A percentile compares a stretch with the other conserved stretches of the same genome.
phyloP scores from a whole-genome alignment of 1,140 invertebrate genomes.

The Drosophila ironensis region DNA sequence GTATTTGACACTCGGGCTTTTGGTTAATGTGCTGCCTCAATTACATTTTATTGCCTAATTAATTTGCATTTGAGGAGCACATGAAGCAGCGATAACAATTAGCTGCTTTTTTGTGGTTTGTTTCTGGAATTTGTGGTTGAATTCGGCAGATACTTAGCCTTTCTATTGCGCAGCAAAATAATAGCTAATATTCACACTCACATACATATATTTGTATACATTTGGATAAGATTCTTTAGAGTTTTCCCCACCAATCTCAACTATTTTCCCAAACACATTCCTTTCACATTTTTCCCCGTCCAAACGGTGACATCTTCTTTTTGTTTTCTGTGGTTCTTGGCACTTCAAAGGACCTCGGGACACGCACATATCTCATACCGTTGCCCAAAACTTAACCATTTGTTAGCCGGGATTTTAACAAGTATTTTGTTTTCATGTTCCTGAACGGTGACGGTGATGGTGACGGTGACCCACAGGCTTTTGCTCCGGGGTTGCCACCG shows the following conservation, averaged over 20 bases:
- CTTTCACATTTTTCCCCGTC: not conserved
- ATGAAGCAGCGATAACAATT: conserved; percentile 2
- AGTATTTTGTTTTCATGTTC: no score
- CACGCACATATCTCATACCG: conserved; percentile 2
- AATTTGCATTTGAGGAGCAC: conserved; percentile 41
- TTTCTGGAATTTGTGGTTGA: conserved; percentile 3
- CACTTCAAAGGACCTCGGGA: conserved; percentile 25
- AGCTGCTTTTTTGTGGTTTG: conserved; percentile 23
- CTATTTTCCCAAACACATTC: conserved; percentile 7
- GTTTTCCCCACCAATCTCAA: conserved; percentile 5
- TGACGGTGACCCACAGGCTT: conserved; percentile 4
- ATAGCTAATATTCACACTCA: not conserved
- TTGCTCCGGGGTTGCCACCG: conserved; percentile 14
- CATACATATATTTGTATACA: not conserved
- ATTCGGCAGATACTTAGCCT: no score
- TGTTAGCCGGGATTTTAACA: conserved; percentile 29
- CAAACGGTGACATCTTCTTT: conserved; percentile 32
- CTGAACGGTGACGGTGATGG: no score
- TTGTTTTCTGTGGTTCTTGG: not conserved
- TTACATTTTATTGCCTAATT: conserved; percentile 40
- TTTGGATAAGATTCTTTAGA: no score
- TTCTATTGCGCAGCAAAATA: no score
- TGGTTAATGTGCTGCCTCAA: conserved; percentile 51
- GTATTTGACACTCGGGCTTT: conserved; percentile 19
- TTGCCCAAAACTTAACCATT: conserved; percentile 31